Conservation (phyloP, 1,140 invertebrate genomes). For the Zaprionus davidi region DNA sequence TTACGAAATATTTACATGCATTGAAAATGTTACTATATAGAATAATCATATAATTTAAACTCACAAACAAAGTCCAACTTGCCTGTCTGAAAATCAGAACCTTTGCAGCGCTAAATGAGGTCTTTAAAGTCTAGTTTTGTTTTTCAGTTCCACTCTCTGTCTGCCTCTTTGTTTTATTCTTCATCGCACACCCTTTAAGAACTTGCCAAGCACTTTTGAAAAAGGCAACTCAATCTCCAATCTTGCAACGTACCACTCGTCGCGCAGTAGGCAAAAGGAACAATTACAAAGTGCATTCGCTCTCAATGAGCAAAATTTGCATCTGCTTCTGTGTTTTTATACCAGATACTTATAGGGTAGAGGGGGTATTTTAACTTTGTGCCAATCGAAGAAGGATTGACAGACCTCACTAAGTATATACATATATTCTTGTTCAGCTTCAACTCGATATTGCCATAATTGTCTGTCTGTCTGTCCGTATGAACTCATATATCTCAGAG, state of each 20-base stretch:
- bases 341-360: no score
- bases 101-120: neutral
- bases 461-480: no score
- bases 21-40: no score
- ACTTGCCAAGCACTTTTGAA: neutral
- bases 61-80: neutral
- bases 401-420: no score
- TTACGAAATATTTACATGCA: no score
- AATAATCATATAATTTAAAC: neutral
- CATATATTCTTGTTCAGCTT: neutral
- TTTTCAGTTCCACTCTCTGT: neutral
- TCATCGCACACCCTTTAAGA: neutral
- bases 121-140: neutral
- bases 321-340: neutral
- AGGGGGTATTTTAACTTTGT: no score
- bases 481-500: no score
- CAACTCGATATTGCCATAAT: neutral
- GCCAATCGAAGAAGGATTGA: no score
- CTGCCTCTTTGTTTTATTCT: neutral
- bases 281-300: conserved; percentile 8
- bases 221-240: neutral
- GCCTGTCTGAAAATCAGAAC: neutral
- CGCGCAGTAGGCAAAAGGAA: neutral
- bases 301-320: conserved; percentile 7
- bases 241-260: neutral